Conservation (phyloP, 1,140 invertebrate species). For the Chironomus striatipennis region DNA sequence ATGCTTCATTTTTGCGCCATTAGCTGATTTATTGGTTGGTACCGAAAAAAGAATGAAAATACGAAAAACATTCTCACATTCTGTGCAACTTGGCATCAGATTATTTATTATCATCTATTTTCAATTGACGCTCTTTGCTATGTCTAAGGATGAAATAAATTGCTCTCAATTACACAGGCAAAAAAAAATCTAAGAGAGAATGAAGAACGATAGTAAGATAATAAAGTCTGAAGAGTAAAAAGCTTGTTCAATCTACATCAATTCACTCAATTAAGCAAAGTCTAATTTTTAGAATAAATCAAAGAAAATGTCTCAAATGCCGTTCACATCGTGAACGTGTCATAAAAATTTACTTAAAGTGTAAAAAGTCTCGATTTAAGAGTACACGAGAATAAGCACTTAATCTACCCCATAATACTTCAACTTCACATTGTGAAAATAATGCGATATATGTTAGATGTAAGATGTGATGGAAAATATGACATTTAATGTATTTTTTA, state of each 20-base stretch:
- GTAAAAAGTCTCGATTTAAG: neutral
- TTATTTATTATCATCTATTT: conserved; percentile 10
- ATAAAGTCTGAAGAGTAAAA: neutral
- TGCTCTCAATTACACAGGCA: neutral
- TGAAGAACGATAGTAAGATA: neutral
- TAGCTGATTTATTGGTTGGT: neutral
- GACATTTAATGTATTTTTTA: too few relatives aligned
- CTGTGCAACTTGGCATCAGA: neutral
- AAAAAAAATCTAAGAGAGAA: neutral
- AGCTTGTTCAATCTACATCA: conserved; percentile 7
- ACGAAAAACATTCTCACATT: neutral
- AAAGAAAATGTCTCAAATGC: neutral
- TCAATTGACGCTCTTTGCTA: neutral
- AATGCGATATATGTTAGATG: too few relatives aligned
- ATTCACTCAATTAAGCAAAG: conserved; percentile 18
- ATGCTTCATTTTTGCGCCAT: conserved; percentile 12
- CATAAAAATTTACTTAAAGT: neutral
- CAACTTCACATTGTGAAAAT: neutral
- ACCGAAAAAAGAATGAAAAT: neutral
- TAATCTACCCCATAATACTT: conserved; percentile 7
- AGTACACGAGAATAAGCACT: neutral
- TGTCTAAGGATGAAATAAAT: neutral
- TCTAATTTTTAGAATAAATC: neutral
- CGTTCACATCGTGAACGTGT: neutral
- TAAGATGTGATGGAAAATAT: too few relatives aligned